Base-by-base conservation (phyloP, 2,113 vertebrate species). In the Otis tarda region DNA sequence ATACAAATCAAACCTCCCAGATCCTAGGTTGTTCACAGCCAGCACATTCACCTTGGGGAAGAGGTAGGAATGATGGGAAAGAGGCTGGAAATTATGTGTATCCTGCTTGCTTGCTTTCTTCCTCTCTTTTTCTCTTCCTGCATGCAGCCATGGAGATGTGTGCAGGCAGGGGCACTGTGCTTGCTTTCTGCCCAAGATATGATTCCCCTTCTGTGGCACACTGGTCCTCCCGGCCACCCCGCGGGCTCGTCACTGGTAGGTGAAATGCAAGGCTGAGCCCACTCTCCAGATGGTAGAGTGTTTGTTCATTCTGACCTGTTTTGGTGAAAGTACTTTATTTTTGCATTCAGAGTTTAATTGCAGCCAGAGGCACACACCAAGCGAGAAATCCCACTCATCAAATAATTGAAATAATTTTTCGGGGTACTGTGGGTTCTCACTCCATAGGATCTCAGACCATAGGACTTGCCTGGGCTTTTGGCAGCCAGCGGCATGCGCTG, bases 161-260 rank as follows among this genome's bases (percentile, higher is more conserved):
- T n/a, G 21, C 47, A 53, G 61, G 41, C 25, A 13, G 10, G 10
- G 39, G 31, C 1, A 0, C 49, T 76, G 52, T 43, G 45, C 31
- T 53, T 22, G 8, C 49, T 47, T 18, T 55, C 59, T 83, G 57
- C 43, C 43, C 17, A 47, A 1, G 10, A 31, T 17, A 14, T 1
- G 0, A 14, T 22, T 74, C 55, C 57, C 47, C 0, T 0, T 55
- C 10, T 47, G 61, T 81, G 59, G 23, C 70, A 65, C 4, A 4
- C 49, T 59, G 41, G 39, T 68, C 68, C 27, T 77, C 39, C 45
- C 2, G 3, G 15, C 39, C 53, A 52, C 28, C 12, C 25, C 0
- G 0, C 20, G 20, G 17, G 19, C 41, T 83, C 31, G 2, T n/a
- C 0, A 0, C 41, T 39, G 33, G 12, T 24, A 45, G 47, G 25